phyloP scores from a whole-genome alignment of 92 coral and sea anemone genomes.

The Porites rus region DNA sequence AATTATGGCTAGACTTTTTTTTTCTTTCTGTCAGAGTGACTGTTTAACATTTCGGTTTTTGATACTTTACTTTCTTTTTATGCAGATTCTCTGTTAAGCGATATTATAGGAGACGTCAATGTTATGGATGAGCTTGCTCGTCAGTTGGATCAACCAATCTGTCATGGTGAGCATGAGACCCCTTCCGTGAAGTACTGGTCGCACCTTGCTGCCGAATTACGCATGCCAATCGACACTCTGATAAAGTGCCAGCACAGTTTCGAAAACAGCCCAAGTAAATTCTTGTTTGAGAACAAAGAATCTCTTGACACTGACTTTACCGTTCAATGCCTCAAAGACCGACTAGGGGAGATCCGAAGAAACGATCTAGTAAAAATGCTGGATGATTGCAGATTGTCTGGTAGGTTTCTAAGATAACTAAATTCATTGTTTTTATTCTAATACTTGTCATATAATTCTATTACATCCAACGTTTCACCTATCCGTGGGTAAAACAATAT shows the following conservation, averaged over 20 bases:
- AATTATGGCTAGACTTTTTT: too few species aligned
- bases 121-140: constrained; percentile 6
- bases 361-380: neutral
- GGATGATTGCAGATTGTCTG: neutral
- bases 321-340: neutral
- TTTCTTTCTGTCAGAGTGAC: too few species aligned
- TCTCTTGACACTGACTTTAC: neutral
- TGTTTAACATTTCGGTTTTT: too few species aligned
- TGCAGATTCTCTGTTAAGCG: neutral
- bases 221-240: neutral
- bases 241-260: constrained; percentile 2
- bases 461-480: too few species aligned
- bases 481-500: too few species aligned
- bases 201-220: neutral
- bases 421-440: too few species aligned
- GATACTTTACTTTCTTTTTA: neutral
- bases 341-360: neutral
- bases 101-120: neutral
- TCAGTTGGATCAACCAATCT: neutral
- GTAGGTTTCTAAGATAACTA: neutral
- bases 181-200: neutral
- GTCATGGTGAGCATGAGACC: neutral
- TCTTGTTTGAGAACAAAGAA: neutral
- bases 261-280: constrained; percentile 4
- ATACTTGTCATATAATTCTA: too few species aligned